Conservation (phyloP, 1,140 invertebrate species). For the Choristoneura fumiferana region DNA sequence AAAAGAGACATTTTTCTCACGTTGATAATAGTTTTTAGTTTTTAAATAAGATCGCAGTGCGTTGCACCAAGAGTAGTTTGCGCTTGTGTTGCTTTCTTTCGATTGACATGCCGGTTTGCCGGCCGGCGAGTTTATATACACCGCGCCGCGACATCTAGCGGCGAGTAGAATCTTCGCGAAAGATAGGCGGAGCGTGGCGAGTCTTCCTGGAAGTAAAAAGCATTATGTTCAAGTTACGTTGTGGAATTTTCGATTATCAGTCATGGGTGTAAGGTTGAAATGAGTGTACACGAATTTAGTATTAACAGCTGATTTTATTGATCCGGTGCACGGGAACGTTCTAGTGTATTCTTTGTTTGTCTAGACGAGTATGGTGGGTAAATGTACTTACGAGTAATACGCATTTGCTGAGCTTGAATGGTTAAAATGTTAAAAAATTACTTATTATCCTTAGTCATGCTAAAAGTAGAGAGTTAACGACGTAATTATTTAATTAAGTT, state of each 20-base stretch:
- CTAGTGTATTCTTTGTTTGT: conserved; percentile 11
- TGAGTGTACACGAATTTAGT: no score
- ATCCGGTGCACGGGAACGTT: background rate
- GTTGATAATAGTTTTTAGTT: background rate
- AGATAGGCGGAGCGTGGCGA: conserved; percentile 8
- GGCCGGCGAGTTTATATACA: conserved; percentile 36
- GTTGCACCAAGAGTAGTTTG: conserved; percentile 21
- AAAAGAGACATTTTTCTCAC: conserved; percentile 55
- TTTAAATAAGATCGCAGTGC: conserved; percentile 22
- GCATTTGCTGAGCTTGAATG: no score
- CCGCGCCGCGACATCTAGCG: conserved; percentile 24
- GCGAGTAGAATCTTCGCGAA: conserved; percentile 27
- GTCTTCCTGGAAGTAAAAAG: no score
- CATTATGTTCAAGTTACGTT: no score
- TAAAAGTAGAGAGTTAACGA: no score
- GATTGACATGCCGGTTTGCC: conserved; percentile 25
- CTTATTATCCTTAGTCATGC: no score
- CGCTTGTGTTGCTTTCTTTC: conserved; percentile 20
- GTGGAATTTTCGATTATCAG: no score
- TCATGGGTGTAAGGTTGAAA: no score
- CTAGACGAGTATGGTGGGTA: background rate
- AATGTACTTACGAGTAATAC: background rate
- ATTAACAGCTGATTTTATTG: conserved; percentile 9
- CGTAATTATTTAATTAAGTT: no score
- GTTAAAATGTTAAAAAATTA: no score